phyloP scores from a whole-genome alignment of 2,888 invertebrate genomes.

The Euplagia quadripunctaria region DNA sequence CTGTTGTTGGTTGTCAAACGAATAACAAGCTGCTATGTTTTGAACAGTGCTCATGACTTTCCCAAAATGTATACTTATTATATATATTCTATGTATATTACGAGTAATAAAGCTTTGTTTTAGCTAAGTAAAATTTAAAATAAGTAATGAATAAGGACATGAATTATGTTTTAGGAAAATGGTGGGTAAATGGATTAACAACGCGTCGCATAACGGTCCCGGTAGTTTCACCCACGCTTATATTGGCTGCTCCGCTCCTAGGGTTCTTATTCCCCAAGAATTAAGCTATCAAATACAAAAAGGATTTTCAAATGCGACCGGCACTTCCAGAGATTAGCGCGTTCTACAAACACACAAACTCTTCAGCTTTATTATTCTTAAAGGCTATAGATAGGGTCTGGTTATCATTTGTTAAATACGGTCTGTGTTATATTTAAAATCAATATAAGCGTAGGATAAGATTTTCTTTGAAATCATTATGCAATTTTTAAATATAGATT shows the following conservation, averaged over 20 bases:
- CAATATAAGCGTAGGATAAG: neutral
- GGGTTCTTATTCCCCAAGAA: no score
- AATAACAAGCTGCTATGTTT: conserved; percentile 43
- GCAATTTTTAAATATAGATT: no score
- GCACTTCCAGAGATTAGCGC: neutral
- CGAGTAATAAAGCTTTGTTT: neutral
- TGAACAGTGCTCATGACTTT: conserved; percentile 22
- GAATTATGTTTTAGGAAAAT: no score
- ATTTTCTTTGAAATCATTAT: no score
- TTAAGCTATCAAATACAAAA: no score
- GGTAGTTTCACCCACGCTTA: neutral
- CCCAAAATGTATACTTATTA: neutral
- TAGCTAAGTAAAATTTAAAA: neutral
- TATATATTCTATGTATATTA: neutral
- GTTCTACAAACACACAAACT: neutral
- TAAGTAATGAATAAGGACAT: neutral
- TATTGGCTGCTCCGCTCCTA: no score
- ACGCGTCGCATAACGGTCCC: neutral
- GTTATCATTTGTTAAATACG: neutral
- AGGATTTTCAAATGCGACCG: neutral
- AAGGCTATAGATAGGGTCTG: neutral
- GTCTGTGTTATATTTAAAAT: neutral
- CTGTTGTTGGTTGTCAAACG: conserved; percentile 28
- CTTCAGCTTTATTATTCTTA: neutral
- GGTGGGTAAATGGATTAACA: no score